Conservation (phyloP, 1,140 invertebrate species). For the Drosophila tropicalis region DNA sequence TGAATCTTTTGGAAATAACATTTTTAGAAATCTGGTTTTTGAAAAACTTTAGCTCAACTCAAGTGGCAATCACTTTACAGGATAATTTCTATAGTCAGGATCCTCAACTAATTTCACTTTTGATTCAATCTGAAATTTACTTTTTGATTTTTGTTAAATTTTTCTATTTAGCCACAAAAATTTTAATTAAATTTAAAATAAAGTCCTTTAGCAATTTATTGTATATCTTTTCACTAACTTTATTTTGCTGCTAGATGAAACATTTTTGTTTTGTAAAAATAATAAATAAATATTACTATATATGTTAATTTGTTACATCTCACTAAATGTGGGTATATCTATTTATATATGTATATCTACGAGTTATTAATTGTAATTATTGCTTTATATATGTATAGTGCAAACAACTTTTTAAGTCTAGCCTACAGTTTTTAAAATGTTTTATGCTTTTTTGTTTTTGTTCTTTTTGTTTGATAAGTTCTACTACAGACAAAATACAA, state of each 20-base stretch:
- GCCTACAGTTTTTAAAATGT: conserved; percentile 25
- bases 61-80: too few relatives aligned
- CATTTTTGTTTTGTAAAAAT: conserved; percentile 43
- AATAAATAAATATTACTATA: conserved; percentile 77
- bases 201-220: not conserved
- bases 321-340: conserved; percentile 26
- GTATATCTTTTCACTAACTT: conserved; percentile 55
- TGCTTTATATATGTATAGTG: conserved; percentile 41
- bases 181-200: not conserved
- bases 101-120: too few relatives aligned
- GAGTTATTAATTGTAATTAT: conserved; percentile 34
- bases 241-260: conserved; percentile 73
- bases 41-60: too few relatives aligned
- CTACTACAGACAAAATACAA: conserved; percentile 71
- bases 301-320: conserved; percentile 15
- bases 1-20: too few relatives aligned
- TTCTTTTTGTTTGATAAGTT: conserved; percentile 17
- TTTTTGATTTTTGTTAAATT: too few relatives aligned
- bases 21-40: too few relatives aligned
- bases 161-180: not conserved
- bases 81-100: too few relatives aligned
- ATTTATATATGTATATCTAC: conserved; percentile 21
- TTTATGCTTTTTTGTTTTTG: not conserved
- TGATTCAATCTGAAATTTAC: too few relatives aligned
- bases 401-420: conserved; percentile 68